Evolutionary conservation across 2,113 vertebrate genomes (phyloP).

Genomic region (Empidonax alnorum): DNA sequence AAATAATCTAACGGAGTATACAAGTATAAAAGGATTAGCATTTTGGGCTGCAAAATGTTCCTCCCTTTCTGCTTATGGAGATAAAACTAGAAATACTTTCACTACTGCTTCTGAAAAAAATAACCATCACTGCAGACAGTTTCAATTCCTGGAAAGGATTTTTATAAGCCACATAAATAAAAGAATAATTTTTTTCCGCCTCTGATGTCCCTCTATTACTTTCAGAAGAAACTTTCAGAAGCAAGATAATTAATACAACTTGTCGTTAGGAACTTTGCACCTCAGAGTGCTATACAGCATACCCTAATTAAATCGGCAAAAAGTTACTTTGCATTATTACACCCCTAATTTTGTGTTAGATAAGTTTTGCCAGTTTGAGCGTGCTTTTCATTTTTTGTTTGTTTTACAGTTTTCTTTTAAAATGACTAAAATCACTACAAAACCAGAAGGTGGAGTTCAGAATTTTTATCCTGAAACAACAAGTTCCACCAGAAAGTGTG

Average conservation of each 20-base stretch:
- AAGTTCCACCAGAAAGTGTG: background rate
- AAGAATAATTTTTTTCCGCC: background rate
- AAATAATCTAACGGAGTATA: background rate
- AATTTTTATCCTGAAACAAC: background rate
- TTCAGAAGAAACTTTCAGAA: background rate
- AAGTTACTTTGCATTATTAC: background rate
- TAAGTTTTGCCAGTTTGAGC: background rate
- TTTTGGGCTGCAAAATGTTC: background rate
- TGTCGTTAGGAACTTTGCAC: background rate
- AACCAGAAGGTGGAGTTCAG: background rate
- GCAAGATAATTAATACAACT: background rate
- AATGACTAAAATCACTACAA: background rate
- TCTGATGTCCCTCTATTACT: background rate
- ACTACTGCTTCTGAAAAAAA: background rate
- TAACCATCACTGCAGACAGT: background rate
- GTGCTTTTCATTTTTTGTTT: background rate
- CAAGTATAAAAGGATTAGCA: background rate
- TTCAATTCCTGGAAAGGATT: background rate
- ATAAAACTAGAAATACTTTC: background rate
- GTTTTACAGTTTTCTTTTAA: background rate
- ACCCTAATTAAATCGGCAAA: background rate
- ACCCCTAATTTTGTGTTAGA: background rate
- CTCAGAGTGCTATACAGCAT: background rate
- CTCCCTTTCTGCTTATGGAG: background rate
- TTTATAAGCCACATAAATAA: background rate